Base-by-base conservation (phyloP, 2,113 vertebrate genomes). In the Ameiurus melas region DNA sequence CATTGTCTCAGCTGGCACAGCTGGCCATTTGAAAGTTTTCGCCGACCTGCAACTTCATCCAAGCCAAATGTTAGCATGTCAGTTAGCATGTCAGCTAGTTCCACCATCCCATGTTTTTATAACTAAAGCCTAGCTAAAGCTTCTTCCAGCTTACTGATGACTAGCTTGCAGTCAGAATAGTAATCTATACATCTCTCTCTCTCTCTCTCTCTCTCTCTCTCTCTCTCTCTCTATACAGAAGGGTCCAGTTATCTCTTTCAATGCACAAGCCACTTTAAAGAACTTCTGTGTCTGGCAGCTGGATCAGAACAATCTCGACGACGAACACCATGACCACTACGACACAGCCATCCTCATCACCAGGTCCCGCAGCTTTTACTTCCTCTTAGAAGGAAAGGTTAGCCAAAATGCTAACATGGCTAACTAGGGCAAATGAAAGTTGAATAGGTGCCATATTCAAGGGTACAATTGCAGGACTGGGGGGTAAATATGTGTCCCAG, bases 211-310 rank as follows among this genome's bases (percentile, higher is more conserved):
- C 86, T 88, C 51, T 86, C 12, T 87, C 3, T 58, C 25, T 78
- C 25, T 80, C 39, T 88, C 86, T 88, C 60, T 83, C 19, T 84
- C 33, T 93, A 12, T 57, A 92, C 92, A 99, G 98, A 97, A 99
- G 51, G 98, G 98, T 90, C 98, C 98, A 81, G 92, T 93, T 85
- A 98, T 99, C 94, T 97, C 97, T 84, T 99, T 97, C 87, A 98
- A 99, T 90, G 98, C 98, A 92, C 98, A 99, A 94, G 96, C 97
- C 92, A 99, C 98, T 86, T 94, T 99, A 95, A 99, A 97, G 95
- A 99, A 97, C 93, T 99, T 99, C 86, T 99, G 98, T 93, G 97
- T 98, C 79, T 99, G 98, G 98, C 98, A 99, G 92, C 97, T 99
- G 91, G 96, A 93, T 3, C 96, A 98, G 94, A 99, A 98, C 87